Evolutionary conservation across 2,888 invertebrate genomes (phyloP), one percentile per base, ranked within the genome.

Genomic region (Parnassius glacialis): DNA sequence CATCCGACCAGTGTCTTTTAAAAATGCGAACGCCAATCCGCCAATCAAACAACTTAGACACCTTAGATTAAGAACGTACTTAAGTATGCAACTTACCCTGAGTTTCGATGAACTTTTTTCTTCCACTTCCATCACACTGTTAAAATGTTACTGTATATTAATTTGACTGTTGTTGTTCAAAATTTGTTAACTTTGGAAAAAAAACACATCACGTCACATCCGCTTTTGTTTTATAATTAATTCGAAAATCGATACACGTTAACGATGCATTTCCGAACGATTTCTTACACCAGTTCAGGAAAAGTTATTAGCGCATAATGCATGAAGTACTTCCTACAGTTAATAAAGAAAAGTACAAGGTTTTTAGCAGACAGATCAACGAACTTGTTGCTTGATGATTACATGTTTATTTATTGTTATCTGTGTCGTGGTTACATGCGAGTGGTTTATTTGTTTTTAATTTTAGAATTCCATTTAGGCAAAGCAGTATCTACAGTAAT

Each of bases 281-380:
- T 57, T 61, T 61, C 61, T 52, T 61, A 2, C n/a, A 57, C 11
- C 12, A 52, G 44, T 34, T 25, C n/a, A 20, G 57, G 52, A 57
- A 57, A 52, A 34, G 47, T 53, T 53, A 53, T 54, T 52, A 43
- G 57, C 52, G 42, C 47, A 61, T 48, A 57, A 61, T 52, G 48
- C 57, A 53, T 61, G 52, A 61, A 53, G 57, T 57, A 52, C 42
- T 52, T 52, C 57, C 52, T 52, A 48, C 57, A 42, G 13, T 10
- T 16, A 47, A 48, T 57, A 52, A 16, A 20, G 55, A 54, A 55
- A 12, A 11, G 13, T 48, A 9, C 9, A 16, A 7, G 43, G 57
- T 51, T 57, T 57, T 57, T 56, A 45, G 44, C 34, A 42, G 42
- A 48, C 10, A 43, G 45, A 52, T 61, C 41, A 61, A 61, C 9